Conservation (phyloP, 2,888 invertebrate genomes). For the Leptopilina drosophilae region DNA sequence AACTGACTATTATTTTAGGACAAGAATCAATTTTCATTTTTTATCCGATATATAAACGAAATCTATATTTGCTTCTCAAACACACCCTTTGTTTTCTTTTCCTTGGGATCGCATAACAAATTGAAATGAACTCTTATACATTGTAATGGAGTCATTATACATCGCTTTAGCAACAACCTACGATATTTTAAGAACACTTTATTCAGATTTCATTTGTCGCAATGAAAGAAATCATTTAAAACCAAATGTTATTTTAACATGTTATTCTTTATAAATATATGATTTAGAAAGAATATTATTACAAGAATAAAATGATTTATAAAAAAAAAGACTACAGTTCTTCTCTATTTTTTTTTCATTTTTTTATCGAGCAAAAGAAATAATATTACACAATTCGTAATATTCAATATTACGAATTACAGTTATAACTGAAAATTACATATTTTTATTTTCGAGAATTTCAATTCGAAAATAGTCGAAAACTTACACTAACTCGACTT, state of each 20-base stretch:
- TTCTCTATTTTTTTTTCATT: not conserved
- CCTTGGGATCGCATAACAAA: conserved; percentile 5
- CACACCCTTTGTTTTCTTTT: conserved; percentile 29
- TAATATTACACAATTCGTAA: too few species aligned
- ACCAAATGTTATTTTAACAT: too few species aligned
- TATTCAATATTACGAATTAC: too few species aligned
- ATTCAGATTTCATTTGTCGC: not conserved
- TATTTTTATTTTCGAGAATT: conserved; percentile 16
- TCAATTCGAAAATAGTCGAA: conserved; percentile 30
- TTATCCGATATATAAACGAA: conserved; percentile 15
- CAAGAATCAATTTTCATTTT: conserved; percentile 10
- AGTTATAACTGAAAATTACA: not conserved
- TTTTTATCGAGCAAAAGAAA: not conserved
- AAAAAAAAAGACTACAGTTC: too few species aligned
- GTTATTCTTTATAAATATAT: too few species aligned
- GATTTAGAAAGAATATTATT: too few species aligned
- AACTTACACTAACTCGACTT: conserved; percentile 10
- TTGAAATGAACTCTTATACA: conserved; percentile 17
- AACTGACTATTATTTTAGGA: not conserved
- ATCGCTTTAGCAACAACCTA: conserved; percentile 43
- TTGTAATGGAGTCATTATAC: conserved; percentile 43
- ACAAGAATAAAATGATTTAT: too few species aligned
- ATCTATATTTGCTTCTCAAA: conserved; percentile 22
- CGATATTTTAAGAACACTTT: conserved; percentile 26
- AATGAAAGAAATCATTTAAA: too few species aligned